These are phyloP conservation scores for Andrena hattorfiana DNA, from an alignment of 2,888 invertebrate genomes.

Conservation along the genomic window DNA sequence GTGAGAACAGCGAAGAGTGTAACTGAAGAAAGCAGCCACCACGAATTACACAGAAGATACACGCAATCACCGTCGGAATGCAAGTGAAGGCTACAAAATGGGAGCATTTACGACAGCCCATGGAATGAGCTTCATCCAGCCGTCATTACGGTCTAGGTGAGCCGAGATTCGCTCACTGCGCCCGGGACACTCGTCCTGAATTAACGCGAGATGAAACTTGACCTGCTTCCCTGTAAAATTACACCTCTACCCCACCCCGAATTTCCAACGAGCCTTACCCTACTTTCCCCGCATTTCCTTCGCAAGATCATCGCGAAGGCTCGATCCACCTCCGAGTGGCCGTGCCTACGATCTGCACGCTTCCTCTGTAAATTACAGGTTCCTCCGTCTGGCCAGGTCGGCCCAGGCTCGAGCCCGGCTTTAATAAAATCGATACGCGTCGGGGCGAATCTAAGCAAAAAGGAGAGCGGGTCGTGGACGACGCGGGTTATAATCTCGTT, in stretches of 20 bases:
- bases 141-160: conserved; percentile 30
- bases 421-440: conserved; percentile 17
- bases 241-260: background rate
- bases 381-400: background rate
- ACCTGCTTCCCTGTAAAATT: background rate
- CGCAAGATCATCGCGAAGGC: too few species aligned
- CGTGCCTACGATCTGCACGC: background rate
- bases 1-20: too few species aligned
- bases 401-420: background rate
- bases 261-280: background rate
- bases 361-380: conserved; percentile 12
- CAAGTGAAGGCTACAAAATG: conserved; percentile 23
- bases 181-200: background rate
- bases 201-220: conserved; percentile 5
- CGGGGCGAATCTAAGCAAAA: conserved; percentile 5
- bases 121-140: conserved; percentile 23
- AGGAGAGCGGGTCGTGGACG: background rate
- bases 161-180: conserved; percentile 9
- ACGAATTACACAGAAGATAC: conserved; percentile 10
- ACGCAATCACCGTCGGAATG: conserved; percentile 24
- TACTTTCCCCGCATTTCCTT: too few species aligned
- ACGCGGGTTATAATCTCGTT: background rate
- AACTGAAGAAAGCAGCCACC: too few species aligned
- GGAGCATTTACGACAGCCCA: conserved; percentile 12
- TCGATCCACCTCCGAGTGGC: background rate